A percentile compares a stretch with the other conserved stretches of the same genome.
Evolutionary conservation across 1,140 invertebrate species (phyloP).

Genomic region (Anoplophora glabripennis): DNA sequence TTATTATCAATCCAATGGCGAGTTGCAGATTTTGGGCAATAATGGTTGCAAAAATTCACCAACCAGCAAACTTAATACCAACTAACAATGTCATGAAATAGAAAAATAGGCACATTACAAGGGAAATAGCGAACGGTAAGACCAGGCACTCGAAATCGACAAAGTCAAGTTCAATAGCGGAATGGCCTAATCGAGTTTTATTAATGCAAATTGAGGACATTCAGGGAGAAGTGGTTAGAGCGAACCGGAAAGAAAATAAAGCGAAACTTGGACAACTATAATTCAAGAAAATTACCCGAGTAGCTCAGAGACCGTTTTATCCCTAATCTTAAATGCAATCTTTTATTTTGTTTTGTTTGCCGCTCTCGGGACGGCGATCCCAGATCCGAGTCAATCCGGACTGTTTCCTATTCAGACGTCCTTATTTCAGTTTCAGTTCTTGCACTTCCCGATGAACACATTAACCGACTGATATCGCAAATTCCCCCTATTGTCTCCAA

Average conservation of each 20-base stretch:
- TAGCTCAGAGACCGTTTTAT: conserved; percentile 30
- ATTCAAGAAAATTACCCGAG: conserved; percentile 37
- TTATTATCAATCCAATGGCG: no score
- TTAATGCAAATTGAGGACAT: conserved; percentile 3
- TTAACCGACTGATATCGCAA: background rate
- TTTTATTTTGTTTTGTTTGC: conserved; percentile 38
- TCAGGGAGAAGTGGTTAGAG: background rate
- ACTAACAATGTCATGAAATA: no score
- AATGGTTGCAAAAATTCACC: no score
- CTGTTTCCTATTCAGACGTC: conserved; percentile 29
- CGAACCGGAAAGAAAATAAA: conserved; percentile 23
- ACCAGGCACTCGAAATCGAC: no score
- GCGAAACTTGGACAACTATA: conserved; percentile 34
- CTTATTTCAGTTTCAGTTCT: conserved; percentile 24
- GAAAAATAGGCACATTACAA: no score
- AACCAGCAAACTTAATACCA: no score
- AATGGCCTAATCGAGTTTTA: no score
- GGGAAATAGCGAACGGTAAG: no score
- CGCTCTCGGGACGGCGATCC: conserved; percentile 14
- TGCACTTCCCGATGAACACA: conserved; percentile 17
- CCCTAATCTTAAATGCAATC: conserved; percentile 38
- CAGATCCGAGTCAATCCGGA: conserved; percentile 33
- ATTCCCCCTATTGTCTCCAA: background rate
- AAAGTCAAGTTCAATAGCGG: no score
- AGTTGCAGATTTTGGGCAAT: no score